Percentiles rank a stretch among this genome's conserved stretches.
Conservation (phyloP, 2,113 vertebrate species). For the Chaetodon auriga region DNA sequence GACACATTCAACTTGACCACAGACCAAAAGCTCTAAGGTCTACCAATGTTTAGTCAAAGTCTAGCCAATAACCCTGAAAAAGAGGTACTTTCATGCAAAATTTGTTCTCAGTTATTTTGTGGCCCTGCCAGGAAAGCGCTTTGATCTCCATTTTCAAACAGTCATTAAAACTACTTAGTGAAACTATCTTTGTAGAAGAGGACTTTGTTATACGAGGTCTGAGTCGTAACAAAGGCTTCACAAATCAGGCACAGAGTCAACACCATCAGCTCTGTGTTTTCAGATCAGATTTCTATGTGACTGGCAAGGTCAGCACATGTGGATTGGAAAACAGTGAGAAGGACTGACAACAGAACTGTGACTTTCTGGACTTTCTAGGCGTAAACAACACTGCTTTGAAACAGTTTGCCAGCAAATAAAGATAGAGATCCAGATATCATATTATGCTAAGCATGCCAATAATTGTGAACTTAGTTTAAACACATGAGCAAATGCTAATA, state of each 20-base stretch:
- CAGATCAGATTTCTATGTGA: conserved; percentile 13
- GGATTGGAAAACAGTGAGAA: conserved; percentile 9
- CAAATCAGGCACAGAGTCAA: neutral
- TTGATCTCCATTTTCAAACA: conserved; percentile 8
- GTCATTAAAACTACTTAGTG: conserved; percentile 7
- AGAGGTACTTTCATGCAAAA: conserved; percentile 15
- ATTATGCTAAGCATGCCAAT: conserved; percentile 47
- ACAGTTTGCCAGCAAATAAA: conserved; percentile 44
- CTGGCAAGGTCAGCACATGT: conserved; percentile 33
- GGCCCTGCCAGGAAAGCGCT: neutral
- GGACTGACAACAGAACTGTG: neutral
- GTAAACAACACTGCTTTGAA: conserved; percentile 34
- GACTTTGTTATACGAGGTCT: neutral
- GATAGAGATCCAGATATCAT: conserved; percentile 20
- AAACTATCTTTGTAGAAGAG: conserved; percentile 15
- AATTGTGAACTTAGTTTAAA: conserved; percentile 39
- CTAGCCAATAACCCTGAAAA: conserved; percentile 9
- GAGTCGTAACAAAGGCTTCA: neutral
- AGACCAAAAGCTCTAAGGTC: neutral
- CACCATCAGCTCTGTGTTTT: conserved; percentile 9
- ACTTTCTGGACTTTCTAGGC: neutral
- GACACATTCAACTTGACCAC: conserved; percentile 1
- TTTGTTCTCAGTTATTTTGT: conserved; percentile 11
- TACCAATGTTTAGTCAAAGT: conserved; percentile 12
- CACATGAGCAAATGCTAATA: conserved; percentile 61